Base-by-base conservation (phyloP, 2,113 vertebrate species). In the Spermophilus dauricus region DNA sequence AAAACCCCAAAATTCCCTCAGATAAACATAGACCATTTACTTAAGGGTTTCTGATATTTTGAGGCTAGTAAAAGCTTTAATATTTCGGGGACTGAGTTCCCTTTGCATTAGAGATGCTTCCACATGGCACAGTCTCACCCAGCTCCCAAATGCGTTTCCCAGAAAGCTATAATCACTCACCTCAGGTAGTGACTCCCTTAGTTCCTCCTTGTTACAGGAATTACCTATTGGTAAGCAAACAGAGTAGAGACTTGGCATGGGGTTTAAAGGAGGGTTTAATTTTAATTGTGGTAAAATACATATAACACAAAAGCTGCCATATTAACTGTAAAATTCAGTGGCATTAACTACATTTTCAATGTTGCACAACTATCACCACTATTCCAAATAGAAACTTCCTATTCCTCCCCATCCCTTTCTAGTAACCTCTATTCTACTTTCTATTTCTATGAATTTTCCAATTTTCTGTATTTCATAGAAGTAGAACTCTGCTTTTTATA, bases 131-230 rank as follows among this genome's bases (percentile, higher is more conserved):
- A 37, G 51, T 45, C 63, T 89, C 2, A 8, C 26, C 48, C n/a
- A 45, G 56, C 42, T 48, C 39, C 76, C 24, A 16, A 5, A 5
- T 11, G 32, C 3, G 67, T 70, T 77, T 84, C 86, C n/a, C 28
- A 67, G 39, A 84, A 34, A 87, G 48, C 13, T 2, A 18, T 39
- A 30, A 53, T 65, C 73, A 97, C 99, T 98, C 94, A 99, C 99
- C 99, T 99, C 99, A 22, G 98, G 99, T 89, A 99, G 97, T 96
- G 99, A 99, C 14, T 99, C 87, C 39, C 98, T 98, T 65, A 98
- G 97, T 84, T 99, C 99, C n/a, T 98, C 73, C 48, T 98, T 95
- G 85, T 99, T 99, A 77, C 97, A 98, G 88, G 99, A 94, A 39
- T 99, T 98, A 42, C 99, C 99, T 99, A 93, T 87, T 96, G 97